A percentile compares a stretch with the other conserved stretches of the same genome.
Evolutionary conservation across 2,888 invertebrate species (phyloP).

Genomic region (Aleiodes leptofemur): DNA sequence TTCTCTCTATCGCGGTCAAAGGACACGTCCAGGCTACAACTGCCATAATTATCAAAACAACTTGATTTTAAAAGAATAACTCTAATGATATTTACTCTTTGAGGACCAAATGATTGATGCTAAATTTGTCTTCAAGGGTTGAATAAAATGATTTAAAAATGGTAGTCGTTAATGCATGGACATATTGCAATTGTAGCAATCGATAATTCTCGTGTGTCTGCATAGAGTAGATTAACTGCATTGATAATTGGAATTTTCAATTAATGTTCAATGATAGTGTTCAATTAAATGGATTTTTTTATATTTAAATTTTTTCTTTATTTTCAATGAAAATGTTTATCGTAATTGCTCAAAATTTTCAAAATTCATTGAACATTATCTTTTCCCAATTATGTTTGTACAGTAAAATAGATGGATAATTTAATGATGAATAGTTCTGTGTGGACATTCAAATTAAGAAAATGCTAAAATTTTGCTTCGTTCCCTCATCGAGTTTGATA

Average conservation of each 20-base stretch:
- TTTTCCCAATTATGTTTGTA: no score
- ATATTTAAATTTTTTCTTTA: no score
- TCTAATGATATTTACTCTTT: constrained; percentile 40
- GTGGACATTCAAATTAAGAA: no score
- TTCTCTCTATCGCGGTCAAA: constrained; percentile 59
- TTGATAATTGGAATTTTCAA: neutral
- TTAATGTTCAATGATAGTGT: no score
- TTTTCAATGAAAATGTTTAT: neutral
- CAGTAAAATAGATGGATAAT: no score
- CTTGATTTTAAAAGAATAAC: constrained; percentile 39
- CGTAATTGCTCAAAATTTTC: neutral
- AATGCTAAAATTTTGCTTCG: no score
- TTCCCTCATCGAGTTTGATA: no score
- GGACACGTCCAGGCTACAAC: constrained; percentile 67
- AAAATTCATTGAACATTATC: neutral
- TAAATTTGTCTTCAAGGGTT: neutral
- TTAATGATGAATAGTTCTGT: no score
- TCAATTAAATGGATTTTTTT: no score
- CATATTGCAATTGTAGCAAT: no score
- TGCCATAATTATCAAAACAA: constrained; percentile 62
- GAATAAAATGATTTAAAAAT: neutral
- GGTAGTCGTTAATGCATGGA: no score
- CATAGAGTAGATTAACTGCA: neutral
- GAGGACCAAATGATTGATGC: constrained; percentile 46
- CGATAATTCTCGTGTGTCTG: neutral